phyloP scores from a whole-genome alignment of 2,797 vertebrate genomes.

The Momotus momota region DNA sequence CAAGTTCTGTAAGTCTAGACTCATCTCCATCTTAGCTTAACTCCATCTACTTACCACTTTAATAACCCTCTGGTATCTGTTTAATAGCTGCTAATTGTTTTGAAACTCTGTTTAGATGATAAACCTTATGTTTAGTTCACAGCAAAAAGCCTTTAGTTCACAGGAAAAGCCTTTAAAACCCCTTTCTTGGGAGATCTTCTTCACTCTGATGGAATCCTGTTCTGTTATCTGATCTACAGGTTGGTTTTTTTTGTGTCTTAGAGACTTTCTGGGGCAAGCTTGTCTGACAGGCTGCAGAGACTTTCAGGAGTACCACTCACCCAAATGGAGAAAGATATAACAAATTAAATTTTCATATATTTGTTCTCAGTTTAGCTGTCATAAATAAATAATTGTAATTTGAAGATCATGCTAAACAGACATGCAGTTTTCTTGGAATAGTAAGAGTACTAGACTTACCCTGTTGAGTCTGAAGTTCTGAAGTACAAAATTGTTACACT shows the following conservation, averaged over 20 bases:
- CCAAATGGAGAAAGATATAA: not conserved
- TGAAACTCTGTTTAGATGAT: not conserved
- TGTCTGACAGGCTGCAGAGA: not conserved
- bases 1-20: not conserved
- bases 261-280: not conserved
- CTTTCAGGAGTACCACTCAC: not conserved
- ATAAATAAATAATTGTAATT: not conserved
- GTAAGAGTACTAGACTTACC: not conserved
- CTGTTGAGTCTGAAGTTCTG: not conserved
- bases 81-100: not conserved
- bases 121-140: not conserved
- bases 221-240: not conserved
- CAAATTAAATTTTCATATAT: not conserved
- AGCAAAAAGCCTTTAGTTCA: no score
- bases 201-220: not conserved
- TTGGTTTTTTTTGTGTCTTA: not conserved
- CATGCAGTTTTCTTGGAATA: not conserved
- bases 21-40: not conserved
- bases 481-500: not conserved
- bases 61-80: not conserved
- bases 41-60: not conserved
- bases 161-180: not conserved
- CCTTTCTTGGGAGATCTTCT: not conserved
- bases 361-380: not conserved
- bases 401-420: not conserved